Base-by-base conservation (phyloP, 1,140 invertebrate genomes). In the Zaprionus taronus region DNA sequence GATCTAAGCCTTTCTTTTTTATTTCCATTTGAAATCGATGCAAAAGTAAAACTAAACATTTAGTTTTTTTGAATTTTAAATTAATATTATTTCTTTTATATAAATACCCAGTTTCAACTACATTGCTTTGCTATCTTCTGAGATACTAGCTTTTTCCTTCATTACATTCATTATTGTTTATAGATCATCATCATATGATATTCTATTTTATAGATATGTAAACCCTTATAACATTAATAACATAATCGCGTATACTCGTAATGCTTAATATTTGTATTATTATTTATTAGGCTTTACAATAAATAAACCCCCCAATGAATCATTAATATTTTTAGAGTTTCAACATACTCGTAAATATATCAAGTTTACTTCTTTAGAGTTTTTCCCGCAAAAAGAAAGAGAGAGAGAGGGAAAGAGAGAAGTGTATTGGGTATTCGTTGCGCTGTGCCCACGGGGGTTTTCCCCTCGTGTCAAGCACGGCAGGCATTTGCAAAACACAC, bases 381-480 rank as follows among this genome's bases (percentile, higher is more conserved):
- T 4, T 11, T 31, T 31, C 31, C 15, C 41, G 5, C 38, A 7
- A 28, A 44, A 17, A 17, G 38, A n/a, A 5, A 7, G 41, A 2
- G 7, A 31, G 31, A 31, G 31, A 34, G 31, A 34, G 7, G 2
- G 3, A 28, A 1, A 1, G 26, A 11, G 2, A 34, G 31, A 47
- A 47, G 41, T 47, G 41, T 44, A 44, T 44, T 17, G n/a, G 7
- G n/a, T 7, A 47, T 47, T 47, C 41, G 41, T 47, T 47, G 7
- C 2, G 41, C 5, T 15, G 15, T 44, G 14, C 14, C 14, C 14
- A 41, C 38, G 38, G n/a, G n/a, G 41, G 36, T 63, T 55, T 71
- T 71, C 17, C 55, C 11, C 31, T 38, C 24, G 26, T 65, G 55
- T 31, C n/a, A 17, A 60, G 64, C 56, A 44, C 47, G 49, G 49